Evolutionary conservation across 2,888 invertebrate species (phyloP).

Genomic region (Ormyrus thymus): DNA sequence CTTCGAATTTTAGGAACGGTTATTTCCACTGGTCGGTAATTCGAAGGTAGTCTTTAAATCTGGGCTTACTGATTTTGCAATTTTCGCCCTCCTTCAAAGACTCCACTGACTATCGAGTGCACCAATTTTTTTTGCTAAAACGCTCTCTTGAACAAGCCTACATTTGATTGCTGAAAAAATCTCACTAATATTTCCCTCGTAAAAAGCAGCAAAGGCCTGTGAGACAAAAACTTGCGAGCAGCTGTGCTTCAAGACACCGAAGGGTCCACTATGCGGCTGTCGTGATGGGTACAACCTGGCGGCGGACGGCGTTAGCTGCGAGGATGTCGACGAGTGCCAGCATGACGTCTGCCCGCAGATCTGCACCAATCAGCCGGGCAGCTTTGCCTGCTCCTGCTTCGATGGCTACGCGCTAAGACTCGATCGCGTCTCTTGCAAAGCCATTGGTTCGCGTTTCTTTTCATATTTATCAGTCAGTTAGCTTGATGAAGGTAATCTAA

Average conservation of each 20-base stretch:
- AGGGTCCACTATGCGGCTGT: constrained; percentile 82
- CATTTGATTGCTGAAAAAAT: too few species aligned
- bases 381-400: constrained; percentile 79
- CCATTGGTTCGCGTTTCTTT: constrained; percentile 71
- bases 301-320: constrained; percentile 78
- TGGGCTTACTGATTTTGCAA: too few species aligned
- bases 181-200: too few species aligned
- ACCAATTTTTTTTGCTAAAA: too few species aligned
- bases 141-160: too few species aligned
- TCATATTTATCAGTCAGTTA: not conserved
- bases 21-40: not conserved
- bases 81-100: too few species aligned
- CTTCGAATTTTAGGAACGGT: not conserved
- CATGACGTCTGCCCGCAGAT: constrained; percentile 80
- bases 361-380: constrained; percentile 78
- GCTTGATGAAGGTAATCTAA: not conserved
- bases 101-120: too few species aligned
- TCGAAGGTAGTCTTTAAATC: not conserved
- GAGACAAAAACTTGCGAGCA: constrained; percentile 77
- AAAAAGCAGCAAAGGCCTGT: constrained; percentile 75
- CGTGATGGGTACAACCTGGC: constrained; percentile 78
- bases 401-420: constrained; percentile 79
- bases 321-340: constrained; percentile 85
- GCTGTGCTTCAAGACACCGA: constrained; percentile 80
- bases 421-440: constrained; percentile 83